Conservation (phyloP, 2,888 invertebrate genomes). For the Erpobdella octoculata region DNA sequence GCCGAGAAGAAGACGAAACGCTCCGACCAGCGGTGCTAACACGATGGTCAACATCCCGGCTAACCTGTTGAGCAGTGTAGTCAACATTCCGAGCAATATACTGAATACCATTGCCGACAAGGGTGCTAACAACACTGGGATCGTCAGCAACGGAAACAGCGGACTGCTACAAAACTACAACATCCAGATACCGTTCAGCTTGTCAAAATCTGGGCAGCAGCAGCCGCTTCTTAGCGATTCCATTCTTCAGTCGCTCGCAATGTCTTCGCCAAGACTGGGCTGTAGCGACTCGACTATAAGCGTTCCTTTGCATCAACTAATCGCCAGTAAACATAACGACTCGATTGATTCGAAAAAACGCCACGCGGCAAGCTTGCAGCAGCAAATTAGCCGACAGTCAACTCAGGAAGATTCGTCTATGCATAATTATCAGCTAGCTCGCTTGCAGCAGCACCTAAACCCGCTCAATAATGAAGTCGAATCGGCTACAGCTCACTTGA, state of each 20-base stretch:
- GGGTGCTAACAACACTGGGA: neutral
- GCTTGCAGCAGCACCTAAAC: neutral
- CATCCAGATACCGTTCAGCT: neutral
- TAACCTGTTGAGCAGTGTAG: conserved; percentile 17
- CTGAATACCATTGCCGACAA: neutral
- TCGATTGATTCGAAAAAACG: neutral
- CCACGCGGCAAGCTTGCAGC: no score
- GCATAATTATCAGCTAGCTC: neutral
- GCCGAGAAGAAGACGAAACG: conserved; percentile 59
- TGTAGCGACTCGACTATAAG: neutral
- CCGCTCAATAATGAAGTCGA: no score
- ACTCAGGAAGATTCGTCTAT: neutral
- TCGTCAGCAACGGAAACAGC: neutral
- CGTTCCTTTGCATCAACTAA: neutral
- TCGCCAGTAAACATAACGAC: neutral
- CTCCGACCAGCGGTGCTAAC: conserved; percentile 13
- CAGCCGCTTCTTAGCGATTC: neutral
- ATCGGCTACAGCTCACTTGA: no score
- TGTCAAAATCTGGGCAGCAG: neutral
- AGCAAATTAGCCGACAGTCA: no score
- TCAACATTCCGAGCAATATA: conserved; percentile 8
- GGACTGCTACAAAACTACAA: neutral
- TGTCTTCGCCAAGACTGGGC: neutral
- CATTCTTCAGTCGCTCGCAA: neutral
- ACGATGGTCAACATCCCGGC: conserved; percentile 25